Base-by-base conservation (phyloP, 2,113 vertebrate species). In the Charadrius vociferus region DNA sequence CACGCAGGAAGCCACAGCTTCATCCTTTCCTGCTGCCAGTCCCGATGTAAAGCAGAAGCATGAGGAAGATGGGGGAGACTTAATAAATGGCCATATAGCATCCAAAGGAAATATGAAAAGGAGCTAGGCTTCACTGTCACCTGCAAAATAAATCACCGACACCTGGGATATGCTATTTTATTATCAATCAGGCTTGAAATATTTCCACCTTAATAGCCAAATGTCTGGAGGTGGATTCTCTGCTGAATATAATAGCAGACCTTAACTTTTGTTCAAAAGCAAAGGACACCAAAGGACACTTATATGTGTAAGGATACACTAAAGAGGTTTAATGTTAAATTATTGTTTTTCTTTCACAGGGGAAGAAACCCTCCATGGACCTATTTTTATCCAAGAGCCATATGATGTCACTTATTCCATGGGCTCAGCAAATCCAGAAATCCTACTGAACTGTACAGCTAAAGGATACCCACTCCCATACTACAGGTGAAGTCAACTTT, bases 321-420 rank as follows among this genome's bases (percentile, higher is more conserved):
- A 12, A 63, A 87, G 53, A 78, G 56, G 32, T 4, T 80, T 84
- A 47, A 87, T 81, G 39, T 93, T 50, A 82, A 94, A 92, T 81
- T 74, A 79, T 29, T 94, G 65, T 90, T 97, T 95, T 96, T 74
- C 86, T 92, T 96, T 79, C 15, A 12, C 98, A 99, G 99, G 98
- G 82, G 96, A 95, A 90, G 98, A 97, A 63, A 97, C 93, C n/a
- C 97, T 98, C 37, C 98, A 98, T 12, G 98, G 98, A 50, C 99
- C 99, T 61, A 84, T 98, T 97, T 99, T 99, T 96, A 98, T 98
- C 65, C 99, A 99, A 95, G 99, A 99, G 96, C 99, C 99, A 15
- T 90, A 98, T 73, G 99, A 99, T 97, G 97, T 97, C 62, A 98
- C 97, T 93, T 98, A 99, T 73, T 99, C 98, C 67, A 91, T 98